Base-by-base conservation (phyloP, 2,113 vertebrate species). In the Corythaeola cristata region DNA sequence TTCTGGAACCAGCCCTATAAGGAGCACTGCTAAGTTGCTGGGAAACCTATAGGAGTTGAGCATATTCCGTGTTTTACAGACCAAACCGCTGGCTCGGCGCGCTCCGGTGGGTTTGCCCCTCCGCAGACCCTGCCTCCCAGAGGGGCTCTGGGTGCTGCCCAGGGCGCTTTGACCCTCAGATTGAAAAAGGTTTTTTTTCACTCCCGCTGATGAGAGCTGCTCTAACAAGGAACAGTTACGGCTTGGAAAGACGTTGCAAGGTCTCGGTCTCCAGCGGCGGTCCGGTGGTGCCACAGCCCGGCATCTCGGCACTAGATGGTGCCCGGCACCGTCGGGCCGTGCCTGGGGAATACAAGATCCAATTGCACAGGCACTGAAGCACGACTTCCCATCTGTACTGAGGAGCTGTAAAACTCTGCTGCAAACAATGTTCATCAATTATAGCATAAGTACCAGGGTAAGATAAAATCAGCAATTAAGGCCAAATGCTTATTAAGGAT, bases 391-490 rank as follows among this genome's bases (percentile, higher is more conserved):
- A 4, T 39, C 53, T 15, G 49, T 15, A 18, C 2, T 2, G 41
- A 9, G 60, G 73, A 79, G 77, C 86, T 71, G 15, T 67, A 28
- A 89, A 89, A 64, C 91, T 41, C 10, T 0, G 1, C 85, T 80
- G 84, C 88, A 62, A 79, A 85, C 84, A 26, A 45, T 77, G 89
- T 5, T 73, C 93, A 90, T 83, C 93, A 88, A 83, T 95, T 93
- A 87, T 5, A 39, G 35, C 73, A 1, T 71, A 76, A 90, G 79
- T 81, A 78, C 58, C 13, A 13, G 47, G 60, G 59, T 71, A 11
- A 64, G 69, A 94, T 94, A 89, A 64, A 92, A 94, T 93, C 88
- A 39, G 93, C 93, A 96, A 92, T 97, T 95, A 96, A 80, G 85
- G 88, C 60, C 88, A 71, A 93, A 67, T 20, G 88, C 90, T 84